Percentiles rank a stretch among this genome's conserved stretches.
phyloP scores from a whole-genome alignment of 2,797 vertebrate genomes.

The Alfaro cultratus region DNA sequence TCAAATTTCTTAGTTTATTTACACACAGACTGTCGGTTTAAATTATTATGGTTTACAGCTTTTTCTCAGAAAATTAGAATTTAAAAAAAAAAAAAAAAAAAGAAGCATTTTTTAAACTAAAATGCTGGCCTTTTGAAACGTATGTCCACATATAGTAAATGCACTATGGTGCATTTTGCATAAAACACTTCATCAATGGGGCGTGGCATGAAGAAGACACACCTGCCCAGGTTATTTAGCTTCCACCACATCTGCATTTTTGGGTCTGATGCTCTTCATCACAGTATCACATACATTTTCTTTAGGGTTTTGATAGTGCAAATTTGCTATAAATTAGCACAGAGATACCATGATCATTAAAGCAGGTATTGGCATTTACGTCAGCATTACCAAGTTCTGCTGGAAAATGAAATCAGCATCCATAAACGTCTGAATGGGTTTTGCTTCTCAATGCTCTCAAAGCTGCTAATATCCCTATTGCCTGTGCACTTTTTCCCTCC shows the following conservation, averaged over 20 bases:
- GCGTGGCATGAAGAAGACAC: neutral
- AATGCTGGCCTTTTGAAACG: too few relatives aligned
- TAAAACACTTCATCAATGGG: neutral
- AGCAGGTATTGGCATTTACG: too few relatives aligned
- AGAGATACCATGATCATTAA: too few relatives aligned
- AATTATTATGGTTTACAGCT: neutral
- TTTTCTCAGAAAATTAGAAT: neutral
- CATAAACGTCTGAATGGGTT: neutral
- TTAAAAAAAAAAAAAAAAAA: too few relatives aligned
- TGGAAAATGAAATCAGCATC: too few relatives aligned
- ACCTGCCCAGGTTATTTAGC: neutral
- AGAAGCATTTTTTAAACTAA: neutral
- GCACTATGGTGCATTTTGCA: too few relatives aligned
- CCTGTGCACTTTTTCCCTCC: neutral
- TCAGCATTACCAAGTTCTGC: too few relatives aligned
- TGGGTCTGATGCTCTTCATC: too few relatives aligned
- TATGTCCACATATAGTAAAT: too few relatives aligned
- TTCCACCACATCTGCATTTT: neutral
- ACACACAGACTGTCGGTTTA: neutral
- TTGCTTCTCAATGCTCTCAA: neutral
- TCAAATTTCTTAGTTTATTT: neutral
- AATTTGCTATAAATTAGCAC: too few relatives aligned
- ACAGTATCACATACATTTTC: neutral
- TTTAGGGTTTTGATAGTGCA: too few relatives aligned
- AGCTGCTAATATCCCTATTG: neutral